phyloP scores from a whole-genome alignment of 2,113 vertebrate species.

The Macaca fascicularis region T2T-MFA8v1.1 NC_088375.1:12308001-12308500 shows the following conservation, averaged over 20 bases:
- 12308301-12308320: neutral
- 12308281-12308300: neutral
- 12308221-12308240: neutral
- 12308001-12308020: neutral
- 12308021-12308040: neutral
- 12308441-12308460: neutral
- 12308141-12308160: neutral
- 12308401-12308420: neutral
- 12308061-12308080: neutral
- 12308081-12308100: neutral
- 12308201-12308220: neutral
- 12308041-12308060: neutral
- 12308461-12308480: neutral
- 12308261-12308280: neutral
- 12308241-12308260: neutral
- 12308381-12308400: neutral
- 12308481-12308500: neutral
- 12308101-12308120: neutral
- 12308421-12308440: neutral
- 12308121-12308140: neutral
- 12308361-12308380: neutral
- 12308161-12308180: neutral
- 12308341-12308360: neutral
- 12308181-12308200: neutral
- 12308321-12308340: neutral